Evolutionary conservation across 2,888 invertebrate species (phyloP), one percentile per base, ranked within the genome.

Genomic region (Callimorpha dominula): DNA sequence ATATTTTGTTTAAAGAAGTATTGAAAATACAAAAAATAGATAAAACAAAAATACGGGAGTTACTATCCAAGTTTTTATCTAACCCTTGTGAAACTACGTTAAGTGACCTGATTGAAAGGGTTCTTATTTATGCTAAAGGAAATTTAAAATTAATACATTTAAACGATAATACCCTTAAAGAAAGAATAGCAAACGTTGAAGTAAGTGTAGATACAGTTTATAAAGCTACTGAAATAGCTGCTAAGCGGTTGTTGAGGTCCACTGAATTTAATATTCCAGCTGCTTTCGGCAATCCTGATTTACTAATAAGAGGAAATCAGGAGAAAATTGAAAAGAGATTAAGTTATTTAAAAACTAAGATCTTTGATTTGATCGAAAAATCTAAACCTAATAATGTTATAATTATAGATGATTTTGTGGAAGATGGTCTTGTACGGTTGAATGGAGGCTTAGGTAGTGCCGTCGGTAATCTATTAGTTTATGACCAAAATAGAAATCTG

Each of bases 71-170:
- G 7, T 54, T 54, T 54, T 54, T 54, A 54, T 7, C 11, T 17
- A 1, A 6, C 1, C 54, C 54, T 7, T 54, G 66, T 11, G 54
- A 14, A 54, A 12, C 31, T 54, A 54, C 54, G 1, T 12, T 78
- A 0, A 64, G 72, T 14, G 64, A 68, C 31, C 20, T 78, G 14
- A 75, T 78, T 43, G 78, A 65, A 6, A 68, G 70, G 14, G 76
- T 73, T 65, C 14, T 78, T 46, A 54, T 12, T 4, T 73, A 65
- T 42, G 69, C 70, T 40, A 64, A 74, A 1, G 54, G 46, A 0
- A 80, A 73, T 6, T 71, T 79, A 31, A 15, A 15, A 54, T 54
- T 54, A 11, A 54, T 15, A 54, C 17, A 4, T 54, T 31, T 31
- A 31, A 31, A 15, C 15, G 7, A 15, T 17, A 17, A 7, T 17